phyloP scores from a whole-genome alignment of 2,797 vertebrate species.

The Peromyscus eremicus region DNA sequence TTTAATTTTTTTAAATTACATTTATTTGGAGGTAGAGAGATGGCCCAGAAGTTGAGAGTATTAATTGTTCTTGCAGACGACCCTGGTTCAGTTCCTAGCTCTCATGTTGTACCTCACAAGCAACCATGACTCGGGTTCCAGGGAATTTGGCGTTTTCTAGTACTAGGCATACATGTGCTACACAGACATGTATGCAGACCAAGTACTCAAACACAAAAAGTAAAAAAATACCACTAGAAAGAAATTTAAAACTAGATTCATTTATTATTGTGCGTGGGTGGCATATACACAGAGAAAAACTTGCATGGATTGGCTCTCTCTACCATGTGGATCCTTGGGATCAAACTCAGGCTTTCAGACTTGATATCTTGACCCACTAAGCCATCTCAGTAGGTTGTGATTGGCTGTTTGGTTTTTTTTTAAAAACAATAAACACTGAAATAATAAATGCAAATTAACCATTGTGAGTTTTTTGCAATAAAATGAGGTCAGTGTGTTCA shows the following conservation, averaged over 20 bases:
- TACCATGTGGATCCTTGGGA: neutral
- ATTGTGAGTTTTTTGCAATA: slow-evolving; percentile 51
- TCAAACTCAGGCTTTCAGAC: neutral
- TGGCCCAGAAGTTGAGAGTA: neutral
- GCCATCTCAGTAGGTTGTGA: neutral
- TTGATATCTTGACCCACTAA: neutral
- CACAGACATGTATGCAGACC: neutral
- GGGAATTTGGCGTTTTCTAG: neutral
- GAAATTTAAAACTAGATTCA: neutral
- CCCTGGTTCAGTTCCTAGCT: neutral
- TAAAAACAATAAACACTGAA: neutral
- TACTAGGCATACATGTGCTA: neutral
- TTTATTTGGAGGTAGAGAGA: neutral
- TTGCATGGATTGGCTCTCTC: neutral
- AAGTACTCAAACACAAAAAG: neutral
- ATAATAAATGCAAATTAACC: slow-evolving; percentile 12
- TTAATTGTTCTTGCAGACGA: neutral
- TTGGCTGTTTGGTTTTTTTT: neutral
- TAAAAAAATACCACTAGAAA: neutral
- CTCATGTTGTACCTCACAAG: no score
- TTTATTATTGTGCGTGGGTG: neutral
- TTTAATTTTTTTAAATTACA: neutral
- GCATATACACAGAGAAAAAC: neutral
- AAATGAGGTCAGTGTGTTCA: neutral
- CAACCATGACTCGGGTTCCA: neutral